phyloP scores from a whole-genome alignment of 2,113 vertebrate species.

The Pelvicachromis taeniatus region DNA sequence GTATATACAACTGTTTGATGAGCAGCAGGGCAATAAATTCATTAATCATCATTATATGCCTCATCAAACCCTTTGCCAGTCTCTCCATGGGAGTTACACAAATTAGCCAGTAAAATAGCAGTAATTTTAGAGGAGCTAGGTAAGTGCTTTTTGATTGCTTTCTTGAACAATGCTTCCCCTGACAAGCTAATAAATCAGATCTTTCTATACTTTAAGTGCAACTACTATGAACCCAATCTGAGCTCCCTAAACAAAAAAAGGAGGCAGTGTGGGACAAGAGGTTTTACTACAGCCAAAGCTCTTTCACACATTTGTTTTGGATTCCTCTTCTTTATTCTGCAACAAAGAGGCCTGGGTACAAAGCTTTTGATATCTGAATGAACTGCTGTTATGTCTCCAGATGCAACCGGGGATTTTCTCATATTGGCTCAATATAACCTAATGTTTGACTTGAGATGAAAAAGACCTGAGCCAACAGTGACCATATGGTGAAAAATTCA shows the following conservation, averaged over 20 bases:
- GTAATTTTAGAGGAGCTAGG: conserved; percentile 98
- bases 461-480: conserved; percentile 37
- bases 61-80: conserved; percentile 99
- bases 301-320: conserved; percentile 72
- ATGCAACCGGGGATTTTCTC: conserved; percentile 57
- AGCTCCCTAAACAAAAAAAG: conserved; percentile 61
- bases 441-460: conserved; percentile 57
- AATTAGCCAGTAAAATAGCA: conserved; percentile 99
- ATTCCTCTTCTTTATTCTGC: conserved; percentile 73
- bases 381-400: conserved; percentile 66
- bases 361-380: conserved; percentile 68
- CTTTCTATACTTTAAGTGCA: conserved; percentile 82
- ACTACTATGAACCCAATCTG: conserved; percentile 80
- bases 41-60: conserved; percentile 99
- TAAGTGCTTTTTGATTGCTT: conserved; percentile 99
- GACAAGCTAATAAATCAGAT: conserved; percentile 99
- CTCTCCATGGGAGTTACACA: conserved; percentile 99
- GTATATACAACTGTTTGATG: conserved; percentile 92
- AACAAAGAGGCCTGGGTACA: conserved; percentile 65
- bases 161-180: conserved; percentile 92
- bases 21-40: conserved; percentile 98
- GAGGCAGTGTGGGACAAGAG: conserved; percentile 66
- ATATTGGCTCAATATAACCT: conserved; percentile 60
- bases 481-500: conserved; percentile 59
- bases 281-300: conserved; percentile 59